phyloP scores from a whole-genome alignment of 2,797 vertebrate species.

The Mormyrops boulengeri region DNA sequence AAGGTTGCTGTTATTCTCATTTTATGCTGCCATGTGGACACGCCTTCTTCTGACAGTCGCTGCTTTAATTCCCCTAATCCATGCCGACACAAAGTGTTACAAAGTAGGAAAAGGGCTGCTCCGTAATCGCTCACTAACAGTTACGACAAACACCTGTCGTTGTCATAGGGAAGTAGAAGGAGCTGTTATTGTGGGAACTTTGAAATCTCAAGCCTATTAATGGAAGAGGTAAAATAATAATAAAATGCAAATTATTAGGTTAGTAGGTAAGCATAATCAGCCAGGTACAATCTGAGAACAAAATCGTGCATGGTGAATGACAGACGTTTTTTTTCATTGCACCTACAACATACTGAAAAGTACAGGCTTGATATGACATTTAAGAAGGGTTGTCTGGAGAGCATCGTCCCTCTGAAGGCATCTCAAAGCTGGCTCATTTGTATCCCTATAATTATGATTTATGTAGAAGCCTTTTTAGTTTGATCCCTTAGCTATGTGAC shows the following conservation, averaged over 20 bases:
- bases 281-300: not conserved
- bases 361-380: conserved; percentile 52
- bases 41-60: conserved; percentile 46
- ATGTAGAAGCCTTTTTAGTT: conserved; percentile 50
- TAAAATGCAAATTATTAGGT: not conserved
- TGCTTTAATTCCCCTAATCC: conserved; percentile 61
- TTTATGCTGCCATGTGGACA: conserved; percentile 10
- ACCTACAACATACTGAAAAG: conserved; percentile 50
- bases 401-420: conserved; percentile 48
- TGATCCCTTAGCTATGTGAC: conserved; percentile 40
- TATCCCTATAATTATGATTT: conserved; percentile 64
- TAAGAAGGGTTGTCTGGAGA: conserved; percentile 49
- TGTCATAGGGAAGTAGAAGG: conserved; percentile 28
- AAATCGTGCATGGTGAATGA: not conserved
- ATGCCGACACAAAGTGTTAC: conserved; percentile 46
- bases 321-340: not conserved
- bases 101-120: conserved; percentile 44
- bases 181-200: not conserved
- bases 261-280: not conserved
- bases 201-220: not conserved
- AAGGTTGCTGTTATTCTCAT: conserved; percentile 35
- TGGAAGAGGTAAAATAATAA: not conserved
- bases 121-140: conserved; percentile 57
- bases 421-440: conserved; percentile 44
- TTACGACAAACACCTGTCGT: conserved; percentile 56